Percentiles rank a stretch among this genome's conserved stretches.
phyloP scores from a whole-genome alignment of 2,797 vertebrate genomes.

The Bothrops alternatus region DNA sequence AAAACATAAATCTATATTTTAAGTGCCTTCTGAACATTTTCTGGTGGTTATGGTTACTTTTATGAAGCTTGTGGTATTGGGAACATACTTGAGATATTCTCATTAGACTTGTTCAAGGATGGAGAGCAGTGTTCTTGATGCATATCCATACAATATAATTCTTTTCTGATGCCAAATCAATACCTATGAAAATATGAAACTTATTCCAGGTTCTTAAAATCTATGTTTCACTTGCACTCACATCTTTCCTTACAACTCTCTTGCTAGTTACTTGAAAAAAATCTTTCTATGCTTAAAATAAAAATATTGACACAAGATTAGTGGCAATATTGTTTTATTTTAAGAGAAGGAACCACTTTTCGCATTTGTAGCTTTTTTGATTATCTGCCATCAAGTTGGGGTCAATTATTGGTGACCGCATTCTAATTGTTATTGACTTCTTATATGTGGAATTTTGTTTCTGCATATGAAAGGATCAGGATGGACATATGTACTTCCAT shows the following conservation, averaged over 20 bases:
- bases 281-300: not conserved
- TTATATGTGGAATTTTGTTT: not conserved
- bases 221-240: not conserved
- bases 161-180: not conserved
- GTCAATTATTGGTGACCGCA: not conserved
- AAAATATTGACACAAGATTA: not conserved
- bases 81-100: not conserved
- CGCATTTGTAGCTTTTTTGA: not conserved
- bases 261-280: not conserved
- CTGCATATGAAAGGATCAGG: not conserved
- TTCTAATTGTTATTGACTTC: not conserved
- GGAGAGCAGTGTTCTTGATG: not conserved
- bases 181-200: not conserved
- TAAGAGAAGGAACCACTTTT: not conserved
- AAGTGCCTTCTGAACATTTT: conserved; percentile 20
- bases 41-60: not conserved
- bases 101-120: not conserved
- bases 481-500: not conserved
- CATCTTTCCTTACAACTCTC: not conserved
- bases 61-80: not conserved
- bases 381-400: not conserved
- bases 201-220: not conserved
- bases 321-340: not conserved
- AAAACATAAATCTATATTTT: not conserved
- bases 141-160: not conserved